Evolutionary conservation across 1,140 invertebrate species (phyloP).

Genomic region (Lanistes nyassanus): DNA sequence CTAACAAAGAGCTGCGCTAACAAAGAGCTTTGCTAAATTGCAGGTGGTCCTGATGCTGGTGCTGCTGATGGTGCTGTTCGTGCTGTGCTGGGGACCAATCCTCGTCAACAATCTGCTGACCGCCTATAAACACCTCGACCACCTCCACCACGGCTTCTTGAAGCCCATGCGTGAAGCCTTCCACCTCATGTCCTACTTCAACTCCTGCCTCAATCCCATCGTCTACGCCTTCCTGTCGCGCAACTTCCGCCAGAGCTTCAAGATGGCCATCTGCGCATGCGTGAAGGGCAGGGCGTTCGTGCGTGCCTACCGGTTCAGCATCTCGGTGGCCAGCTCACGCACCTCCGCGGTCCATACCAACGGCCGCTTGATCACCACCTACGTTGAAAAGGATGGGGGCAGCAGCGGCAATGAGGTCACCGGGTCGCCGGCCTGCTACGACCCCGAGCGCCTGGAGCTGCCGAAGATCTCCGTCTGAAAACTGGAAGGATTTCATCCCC

Average conservation of each 20-base stretch:
- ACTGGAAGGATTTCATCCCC: background rate
- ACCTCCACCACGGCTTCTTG: slow-evolving; percentile 67
- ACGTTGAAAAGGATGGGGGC: background rate
- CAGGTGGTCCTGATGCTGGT: slow-evolving; percentile 70
- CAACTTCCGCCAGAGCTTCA: slow-evolving; percentile 77
- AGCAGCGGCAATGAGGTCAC: slow-evolving; percentile 22
- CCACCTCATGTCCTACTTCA: slow-evolving; percentile 70
- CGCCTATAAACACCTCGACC: slow-evolving; percentile 71
- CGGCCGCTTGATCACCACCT: slow-evolving; percentile 1
- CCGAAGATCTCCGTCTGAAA: background rate
- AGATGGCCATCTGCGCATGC: slow-evolving; percentile 65
- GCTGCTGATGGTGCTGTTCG: slow-evolving; percentile 67
- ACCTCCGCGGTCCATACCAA: slow-evolving; percentile 29
- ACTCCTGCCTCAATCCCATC: slow-evolving; percentile 80
- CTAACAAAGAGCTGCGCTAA: background rate
- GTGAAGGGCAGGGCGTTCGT: slow-evolving; percentile 44
- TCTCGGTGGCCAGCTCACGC: slow-evolving; percentile 33
- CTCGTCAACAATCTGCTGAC: slow-evolving; percentile 60
- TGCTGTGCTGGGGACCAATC: slow-evolving; percentile 69
- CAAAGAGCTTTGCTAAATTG: background rate
- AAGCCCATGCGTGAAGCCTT: slow-evolving; percentile 75
- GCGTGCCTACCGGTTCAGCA: slow-evolving; percentile 38
- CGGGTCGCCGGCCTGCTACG: background rate
- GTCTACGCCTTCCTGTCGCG: slow-evolving; percentile 85
- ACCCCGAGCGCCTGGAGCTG: slow-evolving; percentile 14